Evolutionary conservation across 2,113 vertebrate species (phyloP).

Genomic region (Aspidoscelis tigris): DNA sequence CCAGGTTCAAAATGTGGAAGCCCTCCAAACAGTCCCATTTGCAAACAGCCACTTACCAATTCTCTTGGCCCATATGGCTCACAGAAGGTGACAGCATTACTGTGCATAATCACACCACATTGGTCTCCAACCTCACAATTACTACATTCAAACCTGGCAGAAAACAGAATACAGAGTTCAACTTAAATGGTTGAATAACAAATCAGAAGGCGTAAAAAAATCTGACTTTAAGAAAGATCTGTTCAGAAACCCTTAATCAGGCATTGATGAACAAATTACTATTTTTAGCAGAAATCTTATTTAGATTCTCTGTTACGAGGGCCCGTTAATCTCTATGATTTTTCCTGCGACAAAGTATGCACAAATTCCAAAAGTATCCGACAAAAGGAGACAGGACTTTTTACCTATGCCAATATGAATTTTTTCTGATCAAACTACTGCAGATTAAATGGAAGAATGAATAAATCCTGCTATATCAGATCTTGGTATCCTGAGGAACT

Average conservation of each 20-base stretch:
- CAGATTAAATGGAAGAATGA: not conserved
- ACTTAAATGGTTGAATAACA: not conserved
- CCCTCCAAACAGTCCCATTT: not conserved
- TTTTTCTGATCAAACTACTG: not conserved
- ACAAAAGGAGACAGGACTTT: not conserved
- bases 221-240: not conserved
- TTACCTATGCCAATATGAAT: not conserved
- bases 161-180: conserved; percentile 50
- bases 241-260: not conserved
- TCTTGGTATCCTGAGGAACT: too few relatives aligned
- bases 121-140: conserved; percentile 90
- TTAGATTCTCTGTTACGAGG: not conserved
- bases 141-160: conserved; percentile 87
- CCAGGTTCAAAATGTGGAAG: not conserved
- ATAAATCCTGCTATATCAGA: too few relatives aligned
- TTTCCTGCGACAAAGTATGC: not conserved
- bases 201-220: rapidly evolving
- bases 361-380: not conserved
- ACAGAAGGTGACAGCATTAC: conserved; percentile 91
- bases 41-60: conserved; percentile 80
- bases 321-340: not conserved
- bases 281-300: not conserved
- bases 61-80: conserved; percentile 92
- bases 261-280: not conserved
- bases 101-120: conserved; percentile 92